Percentiles rank a stretch among this genome's conserved stretches.
phyloP scores from a whole-genome alignment of 2,113 vertebrate genomes.

The Probosciger aterrimus region DNA sequence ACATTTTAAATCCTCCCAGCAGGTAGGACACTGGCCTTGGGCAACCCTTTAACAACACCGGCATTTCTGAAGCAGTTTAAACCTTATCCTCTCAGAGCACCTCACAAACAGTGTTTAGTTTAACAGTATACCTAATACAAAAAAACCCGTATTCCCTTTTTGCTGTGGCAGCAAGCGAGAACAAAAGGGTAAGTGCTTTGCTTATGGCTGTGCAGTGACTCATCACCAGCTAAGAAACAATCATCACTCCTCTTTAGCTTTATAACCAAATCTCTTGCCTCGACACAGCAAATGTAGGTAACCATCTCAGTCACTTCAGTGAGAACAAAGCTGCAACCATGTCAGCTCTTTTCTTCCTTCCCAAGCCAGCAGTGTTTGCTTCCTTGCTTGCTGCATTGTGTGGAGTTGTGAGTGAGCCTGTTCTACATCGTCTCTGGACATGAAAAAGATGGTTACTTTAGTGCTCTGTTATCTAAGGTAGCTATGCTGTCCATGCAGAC shows the following conservation, averaged over 20 bases:
- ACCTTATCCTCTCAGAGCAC: not conserved
- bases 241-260: not conserved
- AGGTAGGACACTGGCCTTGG: not conserved
- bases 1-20: not conserved
- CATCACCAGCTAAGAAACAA: not conserved
- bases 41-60: not conserved
- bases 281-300: not conserved
- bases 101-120: not conserved
- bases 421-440: not conserved
- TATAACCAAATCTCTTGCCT: not conserved
- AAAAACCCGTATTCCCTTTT: not conserved
- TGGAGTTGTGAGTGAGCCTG: not conserved
- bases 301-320: not conserved
- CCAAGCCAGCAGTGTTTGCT: not conserved
- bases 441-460: not conserved
- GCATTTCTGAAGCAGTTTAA: not conserved
- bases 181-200: not conserved
- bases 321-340: not conserved
- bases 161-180: not conserved
- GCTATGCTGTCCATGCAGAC: not conserved
- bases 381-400: not conserved
- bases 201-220: not conserved
- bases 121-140: not conserved
- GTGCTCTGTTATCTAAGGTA: not conserved
- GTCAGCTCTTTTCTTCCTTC: not conserved